Evolutionary conservation across 2,113 vertebrate genomes (phyloP), one percentile per base, ranked within the genome.

Genomic region (Leptocoma aspasia): DNA sequence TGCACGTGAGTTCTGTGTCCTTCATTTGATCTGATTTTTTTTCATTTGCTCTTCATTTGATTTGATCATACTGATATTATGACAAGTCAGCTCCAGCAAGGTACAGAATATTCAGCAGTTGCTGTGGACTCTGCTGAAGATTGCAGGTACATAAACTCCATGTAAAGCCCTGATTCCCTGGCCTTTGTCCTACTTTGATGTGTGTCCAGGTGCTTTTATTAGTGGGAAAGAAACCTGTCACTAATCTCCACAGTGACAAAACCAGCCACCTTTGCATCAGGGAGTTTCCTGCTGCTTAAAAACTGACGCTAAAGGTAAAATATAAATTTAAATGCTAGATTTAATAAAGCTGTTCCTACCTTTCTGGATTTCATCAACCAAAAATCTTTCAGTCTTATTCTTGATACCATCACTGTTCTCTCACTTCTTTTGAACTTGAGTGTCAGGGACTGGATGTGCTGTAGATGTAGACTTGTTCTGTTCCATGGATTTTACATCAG

Each of bases 61-160:
- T 82, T 42, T 72, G 19, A 4, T 81, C 37, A 6, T 28, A 2
- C 2, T 13, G 11, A 2, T 45, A 3, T 1, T 9, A 9, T 11
- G 28, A 5, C 2, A 63, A 77, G 47, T 30, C 60, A 59, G 44
- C 18, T 54, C 8, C 17, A 28, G 52, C 47, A 59, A 41, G 61
- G 15, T 16, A 3, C 26, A 44, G 60, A 33, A 30, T 28, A 65
- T 16, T n/a, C 49, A 26, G 27, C 26, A 56, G 13, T 6, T 82
- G 24, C 70, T 82, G 78, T 86, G 35, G 26, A 4, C 53, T 54
- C 27, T 42, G n/a, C 24, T 53, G 59, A 31, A 37, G 45, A 11
- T 2, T 24, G 20, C 44, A 50, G n/a, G 19, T 10, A 4, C 0
- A 0, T 35, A 31, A 41, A 10, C 7, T 39, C 6, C 3, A 2